Conservation (phyloP, 2,888 invertebrate species). For the Lithophane ornitopus region DNA sequence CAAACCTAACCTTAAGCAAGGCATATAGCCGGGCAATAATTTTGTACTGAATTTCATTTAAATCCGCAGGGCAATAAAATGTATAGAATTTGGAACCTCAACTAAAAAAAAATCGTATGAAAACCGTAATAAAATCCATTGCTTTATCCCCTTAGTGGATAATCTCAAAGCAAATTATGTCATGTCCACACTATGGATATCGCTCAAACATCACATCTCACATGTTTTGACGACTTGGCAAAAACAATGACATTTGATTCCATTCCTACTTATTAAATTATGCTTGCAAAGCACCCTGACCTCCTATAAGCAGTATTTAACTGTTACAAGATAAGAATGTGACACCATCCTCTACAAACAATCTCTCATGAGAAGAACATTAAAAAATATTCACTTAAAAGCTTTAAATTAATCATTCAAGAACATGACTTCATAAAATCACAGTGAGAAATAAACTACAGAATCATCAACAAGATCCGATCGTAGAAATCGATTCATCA, state of each 20-base stretch:
- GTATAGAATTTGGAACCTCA: too few relatives aligned
- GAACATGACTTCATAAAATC: constrained; percentile 51
- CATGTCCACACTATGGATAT: constrained; percentile 15
- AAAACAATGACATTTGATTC: constrained; percentile 34
- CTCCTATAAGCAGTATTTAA: constrained; percentile 44
- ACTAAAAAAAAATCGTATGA: too few relatives aligned
- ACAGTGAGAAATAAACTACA: constrained; percentile 63
- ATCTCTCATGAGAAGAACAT: not conserved
- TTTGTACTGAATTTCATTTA: too few relatives aligned
- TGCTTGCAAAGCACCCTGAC: constrained; percentile 27
- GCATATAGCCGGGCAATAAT: too few relatives aligned
- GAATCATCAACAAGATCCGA: constrained; percentile 67
- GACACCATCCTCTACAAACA: constrained; percentile 40
- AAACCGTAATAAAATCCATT: too few relatives aligned
- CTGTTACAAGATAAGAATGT: constrained; percentile 44
- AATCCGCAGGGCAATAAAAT: too few relatives aligned
- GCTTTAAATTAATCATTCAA: constrained; percentile 63
- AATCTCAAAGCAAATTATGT: not conserved
- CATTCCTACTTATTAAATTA: constrained; percentile 31
- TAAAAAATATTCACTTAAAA: constrained; percentile 57
- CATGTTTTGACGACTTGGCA: constrained; percentile 5
- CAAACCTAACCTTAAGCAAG: too few relatives aligned
- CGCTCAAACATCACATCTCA: not conserved
- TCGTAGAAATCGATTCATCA: constrained; percentile 79
- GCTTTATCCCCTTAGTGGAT: too few relatives aligned